These are phyloP conservation scores for Cerceris rybyensis DNA, from an alignment of 2,888 invertebrate genomes.

Conservation along the genomic window DNA sequence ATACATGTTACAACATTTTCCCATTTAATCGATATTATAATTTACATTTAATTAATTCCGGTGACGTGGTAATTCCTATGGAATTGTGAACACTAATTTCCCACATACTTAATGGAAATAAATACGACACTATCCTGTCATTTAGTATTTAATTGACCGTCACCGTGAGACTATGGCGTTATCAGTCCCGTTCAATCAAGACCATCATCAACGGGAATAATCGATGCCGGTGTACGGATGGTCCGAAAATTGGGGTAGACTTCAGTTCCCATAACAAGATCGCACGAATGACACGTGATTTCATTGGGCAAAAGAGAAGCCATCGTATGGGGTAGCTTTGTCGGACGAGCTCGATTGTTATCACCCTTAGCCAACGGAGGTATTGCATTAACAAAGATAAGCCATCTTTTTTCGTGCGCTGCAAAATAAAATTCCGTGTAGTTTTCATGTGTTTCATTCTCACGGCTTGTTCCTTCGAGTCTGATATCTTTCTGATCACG, in stretches of 20 bases:
- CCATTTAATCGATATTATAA: not conserved
- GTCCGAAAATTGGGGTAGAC: constrained; percentile 53
- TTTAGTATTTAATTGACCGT: not conserved
- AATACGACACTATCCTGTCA: not conserved
- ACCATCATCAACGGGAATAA: constrained; percentile 44
- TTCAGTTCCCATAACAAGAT: constrained; percentile 41
- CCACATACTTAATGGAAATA: not conserved
- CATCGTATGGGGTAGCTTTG: constrained; percentile 31
- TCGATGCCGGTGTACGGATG: constrained; percentile 21
- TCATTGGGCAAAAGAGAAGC: constrained; percentile 34
- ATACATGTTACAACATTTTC: too few relatives aligned
- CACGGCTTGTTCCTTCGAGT: not conserved
- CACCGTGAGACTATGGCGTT: constrained; percentile 4
- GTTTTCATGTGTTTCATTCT: constrained; percentile 14
- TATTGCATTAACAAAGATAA: constrained; percentile 16
- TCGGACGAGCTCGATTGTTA: constrained; percentile 38
- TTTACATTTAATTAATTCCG: not conserved
- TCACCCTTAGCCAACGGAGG: constrained; percentile 37
- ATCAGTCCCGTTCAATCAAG: constrained; percentile 41
- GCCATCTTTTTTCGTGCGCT: constrained; percentile 32
- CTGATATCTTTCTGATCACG: not conserved
- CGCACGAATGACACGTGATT: constrained; percentile 30
- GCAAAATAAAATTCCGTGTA: not conserved
- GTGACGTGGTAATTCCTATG: not conserved
- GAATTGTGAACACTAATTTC: not conserved